A percentile compares a stretch with the other conserved stretches of the same genome.
Conservation (phyloP, 2,113 vertebrate species). For the Phrynocephalus versicolor region DNA sequence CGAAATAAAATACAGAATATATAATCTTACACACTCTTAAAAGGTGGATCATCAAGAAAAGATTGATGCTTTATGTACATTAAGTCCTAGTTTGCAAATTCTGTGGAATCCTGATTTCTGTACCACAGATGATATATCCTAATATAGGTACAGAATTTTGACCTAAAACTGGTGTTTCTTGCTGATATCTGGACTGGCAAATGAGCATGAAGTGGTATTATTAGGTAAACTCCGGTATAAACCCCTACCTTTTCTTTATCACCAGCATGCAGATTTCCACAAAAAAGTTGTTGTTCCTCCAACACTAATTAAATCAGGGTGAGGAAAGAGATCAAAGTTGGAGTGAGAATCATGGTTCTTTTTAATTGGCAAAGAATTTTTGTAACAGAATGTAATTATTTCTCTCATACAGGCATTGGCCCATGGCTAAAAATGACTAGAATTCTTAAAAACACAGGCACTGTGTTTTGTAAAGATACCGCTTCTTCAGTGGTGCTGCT, state of each 20-base stretch:
- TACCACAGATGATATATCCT: background rate
- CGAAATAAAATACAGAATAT: background rate
- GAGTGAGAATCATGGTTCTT: background rate
- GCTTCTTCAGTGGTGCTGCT: background rate
- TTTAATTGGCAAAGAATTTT: background rate
- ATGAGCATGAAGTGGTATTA: background rate
- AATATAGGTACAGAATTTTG: background rate
- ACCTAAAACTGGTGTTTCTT: background rate
- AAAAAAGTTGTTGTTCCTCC: background rate
- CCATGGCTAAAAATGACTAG: background rate
- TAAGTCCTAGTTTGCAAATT: background rate
- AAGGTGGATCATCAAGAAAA: background rate
- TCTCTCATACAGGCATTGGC: background rate
- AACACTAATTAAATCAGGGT: slow-evolving; percentile 10
- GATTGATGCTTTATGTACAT: background rate
- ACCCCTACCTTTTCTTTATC: slow-evolving; percentile 14
- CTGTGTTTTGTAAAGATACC: background rate
- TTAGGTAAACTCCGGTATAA: background rate
- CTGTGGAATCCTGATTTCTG: too few species aligned
- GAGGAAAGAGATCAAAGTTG: background rate
- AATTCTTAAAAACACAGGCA: background rate
- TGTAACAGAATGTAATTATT: background rate
- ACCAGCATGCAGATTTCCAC: slow-evolving; percentile 5
- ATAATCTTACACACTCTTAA: background rate
- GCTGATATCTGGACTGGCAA: slow-evolving; percentile 9